These are phyloP conservation scores for Bombyx mandarina DNA, from an alignment of 1,140 invertebrate species.

Conservation along the genomic window DNA sequence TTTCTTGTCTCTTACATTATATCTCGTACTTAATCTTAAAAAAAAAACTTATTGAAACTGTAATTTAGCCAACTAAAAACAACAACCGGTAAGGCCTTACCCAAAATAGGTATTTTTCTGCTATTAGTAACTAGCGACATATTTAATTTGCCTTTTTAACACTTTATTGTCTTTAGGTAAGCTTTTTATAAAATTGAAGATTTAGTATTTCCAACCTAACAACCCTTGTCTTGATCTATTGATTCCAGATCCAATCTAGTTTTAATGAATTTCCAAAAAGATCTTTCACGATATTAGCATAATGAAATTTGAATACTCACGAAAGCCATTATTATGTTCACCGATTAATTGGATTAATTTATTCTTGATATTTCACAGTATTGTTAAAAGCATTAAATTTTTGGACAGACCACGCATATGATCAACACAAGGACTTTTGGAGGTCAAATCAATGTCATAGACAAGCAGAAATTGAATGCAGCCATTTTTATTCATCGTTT, in stretches of 20 bases:
- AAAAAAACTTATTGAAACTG: no score
- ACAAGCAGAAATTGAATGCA: constrained; percentile 20
- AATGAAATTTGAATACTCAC: constrained; percentile 3
- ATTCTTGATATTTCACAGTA: constrained; percentile 2
- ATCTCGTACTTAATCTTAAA: no score
- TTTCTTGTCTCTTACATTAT: no score
- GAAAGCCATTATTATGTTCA: constrained; percentile 2
- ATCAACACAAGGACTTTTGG: constrained; percentile 29
- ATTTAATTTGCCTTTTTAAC: no score
- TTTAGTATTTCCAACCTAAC: background rate
- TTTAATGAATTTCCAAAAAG: background rate
- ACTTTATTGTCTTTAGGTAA: background rate
- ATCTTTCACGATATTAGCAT: background rate
- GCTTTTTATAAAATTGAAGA: background rate
- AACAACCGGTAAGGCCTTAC: no score
- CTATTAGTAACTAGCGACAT: no score
- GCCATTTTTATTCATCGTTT: constrained; percentile 26
- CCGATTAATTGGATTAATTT: no score
- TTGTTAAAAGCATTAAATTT: constrained; percentile 10
- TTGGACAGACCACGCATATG: constrained; percentile 35
- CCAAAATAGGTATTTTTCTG: no score
- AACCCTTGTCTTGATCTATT: background rate
- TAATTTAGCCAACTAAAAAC: no score
- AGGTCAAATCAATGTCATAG: constrained; percentile 58
- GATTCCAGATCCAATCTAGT: background rate